Percentiles rank a stretch among this genome's conserved stretches.
phyloP scores from a whole-genome alignment of 2,113 vertebrate species.

The Paraplagusia blochii region DNA sequence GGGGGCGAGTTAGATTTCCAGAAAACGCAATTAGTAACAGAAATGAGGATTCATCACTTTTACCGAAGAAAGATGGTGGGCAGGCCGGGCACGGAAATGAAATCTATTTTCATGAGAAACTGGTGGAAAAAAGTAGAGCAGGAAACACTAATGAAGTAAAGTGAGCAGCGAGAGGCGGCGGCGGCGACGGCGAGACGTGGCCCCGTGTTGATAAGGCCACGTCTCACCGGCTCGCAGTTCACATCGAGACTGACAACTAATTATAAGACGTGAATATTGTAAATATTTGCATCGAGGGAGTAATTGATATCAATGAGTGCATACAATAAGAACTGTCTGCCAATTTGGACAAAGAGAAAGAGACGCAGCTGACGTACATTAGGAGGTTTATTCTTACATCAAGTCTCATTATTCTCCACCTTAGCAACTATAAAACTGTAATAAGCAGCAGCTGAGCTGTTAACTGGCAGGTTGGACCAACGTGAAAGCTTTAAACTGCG shows the following conservation, averaged over 20 bases:
- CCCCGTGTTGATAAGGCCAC: constrained; percentile 52
- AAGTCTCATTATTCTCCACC: background rate
- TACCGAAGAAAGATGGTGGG: constrained; percentile 34
- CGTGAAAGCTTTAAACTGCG: background rate
- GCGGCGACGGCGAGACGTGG: constrained; percentile 39
- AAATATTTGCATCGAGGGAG: constrained; percentile 49
- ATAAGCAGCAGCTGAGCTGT: background rate
- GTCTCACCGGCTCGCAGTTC: constrained; percentile 49
- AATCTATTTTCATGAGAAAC: constrained; percentile 52
- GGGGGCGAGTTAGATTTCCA: constrained; percentile 30
- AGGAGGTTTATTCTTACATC: background rate
- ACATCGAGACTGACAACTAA: constrained; percentile 64
- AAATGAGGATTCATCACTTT: constrained; percentile 51
- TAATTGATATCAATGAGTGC: constrained; percentile 25
- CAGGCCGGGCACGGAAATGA: constrained; percentile 32
- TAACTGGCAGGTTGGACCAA: background rate
- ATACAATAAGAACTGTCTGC: constrained; percentile 42
- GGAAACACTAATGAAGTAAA: constrained; percentile 50
- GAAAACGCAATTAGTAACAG: constrained; percentile 58
- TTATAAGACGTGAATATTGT: constrained; percentile 66
- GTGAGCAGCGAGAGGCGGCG: constrained; percentile 23
- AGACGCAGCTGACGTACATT: no score
- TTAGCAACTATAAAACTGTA: background rate
- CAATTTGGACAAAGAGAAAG: constrained; percentile 30
- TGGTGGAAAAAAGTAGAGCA: background rate